These are phyloP conservation scores for Nipponacmea schrenckii DNA, from an alignment of 2,888 invertebrate species.

Conservation along the genomic window DNA sequence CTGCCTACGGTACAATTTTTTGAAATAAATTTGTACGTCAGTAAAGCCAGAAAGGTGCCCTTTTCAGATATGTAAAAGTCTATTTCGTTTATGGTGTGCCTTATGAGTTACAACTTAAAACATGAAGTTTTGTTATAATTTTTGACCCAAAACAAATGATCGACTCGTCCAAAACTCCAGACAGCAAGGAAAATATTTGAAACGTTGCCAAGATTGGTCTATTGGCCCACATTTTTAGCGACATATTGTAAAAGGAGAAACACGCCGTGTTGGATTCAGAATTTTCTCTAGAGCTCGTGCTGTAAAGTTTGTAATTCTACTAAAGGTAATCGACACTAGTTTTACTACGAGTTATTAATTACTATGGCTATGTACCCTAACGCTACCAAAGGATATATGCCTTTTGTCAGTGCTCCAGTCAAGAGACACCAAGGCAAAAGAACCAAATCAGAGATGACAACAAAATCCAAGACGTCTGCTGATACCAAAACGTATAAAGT, in stretches of 20 bases:
- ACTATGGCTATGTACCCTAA: constrained; percentile 62
- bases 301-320: neutral
- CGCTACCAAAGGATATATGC: constrained; percentile 61
- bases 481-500: constrained; percentile 57
- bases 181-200: constrained; percentile 35
- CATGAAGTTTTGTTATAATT: no score
- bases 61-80: no score
- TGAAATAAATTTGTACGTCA: no score
- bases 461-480: constrained; percentile 14
- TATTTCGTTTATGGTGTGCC: no score
- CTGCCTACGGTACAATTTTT: neutral
- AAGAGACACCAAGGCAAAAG: constrained; percentile 42
- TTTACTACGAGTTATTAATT: neutral
- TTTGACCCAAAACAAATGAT: constrained; percentile 17
- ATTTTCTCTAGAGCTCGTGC: neutral
- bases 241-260: constrained; percentile 7
- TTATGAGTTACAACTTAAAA: no score
- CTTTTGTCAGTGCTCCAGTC: constrained; percentile 55
- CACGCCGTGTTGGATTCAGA: neutral
- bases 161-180: constrained; percentile 41
- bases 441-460: constrained; percentile 42
- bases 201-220: constrained; percentile 50
- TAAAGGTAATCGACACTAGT: neutral
- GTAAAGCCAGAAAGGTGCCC: no score
- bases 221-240: constrained; percentile 40